Evolutionary conservation across 2,888 invertebrate species (phyloP).

Genomic region (Amblyjoppa fuscipennis): DNA sequence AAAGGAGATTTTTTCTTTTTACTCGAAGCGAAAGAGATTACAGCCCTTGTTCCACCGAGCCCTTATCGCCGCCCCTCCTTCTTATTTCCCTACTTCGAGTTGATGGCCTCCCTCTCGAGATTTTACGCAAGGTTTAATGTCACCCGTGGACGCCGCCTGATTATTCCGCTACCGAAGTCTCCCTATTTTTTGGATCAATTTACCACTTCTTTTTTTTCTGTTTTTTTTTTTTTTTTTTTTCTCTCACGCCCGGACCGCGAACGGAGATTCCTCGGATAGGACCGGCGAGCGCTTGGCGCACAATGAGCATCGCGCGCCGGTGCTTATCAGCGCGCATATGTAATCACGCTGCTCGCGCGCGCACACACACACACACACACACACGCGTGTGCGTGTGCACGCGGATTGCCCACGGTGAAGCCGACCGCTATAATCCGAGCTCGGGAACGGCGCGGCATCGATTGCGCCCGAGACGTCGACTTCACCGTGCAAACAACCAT

Average conservation of each 20-base stretch:
- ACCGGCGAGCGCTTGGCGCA: constrained; percentile 16
- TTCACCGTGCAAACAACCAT: neutral
- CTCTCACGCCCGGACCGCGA: constrained; percentile 36
- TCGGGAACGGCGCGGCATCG: neutral
- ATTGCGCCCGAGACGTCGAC: neutral
- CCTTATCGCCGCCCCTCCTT: constrained; percentile 32
- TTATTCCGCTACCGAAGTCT: constrained; percentile 5
- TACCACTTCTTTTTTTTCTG: neutral
- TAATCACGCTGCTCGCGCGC: neutral
- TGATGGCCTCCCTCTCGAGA: constrained; percentile 34
- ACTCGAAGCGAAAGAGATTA: constrained; percentile 41
- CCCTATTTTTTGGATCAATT: neutral
- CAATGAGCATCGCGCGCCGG: constrained; percentile 25
- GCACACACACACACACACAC: too few species aligned
- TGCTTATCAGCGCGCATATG: constrained; percentile 17
- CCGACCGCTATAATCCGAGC: neutral
- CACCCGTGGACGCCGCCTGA: constrained; percentile 16
- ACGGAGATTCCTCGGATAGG: constrained; percentile 36
- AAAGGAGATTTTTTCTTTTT: constrained; percentile 33
- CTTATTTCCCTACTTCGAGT: constrained; percentile 15
- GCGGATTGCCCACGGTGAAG: neutral
- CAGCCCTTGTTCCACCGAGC: constrained; percentile 36
- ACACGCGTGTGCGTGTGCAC: neutral
- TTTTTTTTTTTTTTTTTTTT: neutral
- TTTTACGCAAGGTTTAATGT: constrained; percentile 29